Evolutionary conservation across 2,797 vertebrate genomes (phyloP).

Genomic region (Heliangelus exortis): DNA sequence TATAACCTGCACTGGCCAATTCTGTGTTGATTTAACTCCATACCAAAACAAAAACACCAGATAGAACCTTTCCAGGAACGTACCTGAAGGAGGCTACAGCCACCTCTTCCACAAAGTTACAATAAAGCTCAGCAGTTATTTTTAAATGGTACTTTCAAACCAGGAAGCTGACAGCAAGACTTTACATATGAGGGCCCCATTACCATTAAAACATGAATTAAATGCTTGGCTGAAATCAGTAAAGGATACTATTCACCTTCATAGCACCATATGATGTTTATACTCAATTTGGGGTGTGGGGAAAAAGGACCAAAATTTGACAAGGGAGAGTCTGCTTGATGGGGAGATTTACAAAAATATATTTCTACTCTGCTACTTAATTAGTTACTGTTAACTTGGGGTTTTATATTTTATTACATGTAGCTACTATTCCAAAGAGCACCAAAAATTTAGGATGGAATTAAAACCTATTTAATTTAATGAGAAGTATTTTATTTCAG

Average conservation of each 20-base stretch:
- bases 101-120: background rate
- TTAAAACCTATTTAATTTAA: background rate
- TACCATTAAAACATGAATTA: background rate
- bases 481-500: background rate
- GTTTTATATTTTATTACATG: background rate
- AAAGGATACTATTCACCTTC: background rate
- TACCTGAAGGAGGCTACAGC: background rate
- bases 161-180: background rate
- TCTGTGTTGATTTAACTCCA: background rate
- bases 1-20: background rate
- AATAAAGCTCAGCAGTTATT: background rate
- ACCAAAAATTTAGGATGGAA: background rate
- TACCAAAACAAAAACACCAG: background rate
- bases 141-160: background rate
- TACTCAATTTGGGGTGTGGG: background rate
- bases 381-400: background rate
- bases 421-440: background rate
- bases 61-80: background rate
- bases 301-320: background rate
- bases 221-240: background rate
- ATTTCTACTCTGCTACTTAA: background rate
- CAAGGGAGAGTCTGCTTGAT: background rate
- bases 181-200: background rate
- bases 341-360: background rate
- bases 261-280: background rate